Evolutionary conservation across 2,797 vertebrate genomes (phyloP).

Genomic region (Anabas testudineus): DNA sequence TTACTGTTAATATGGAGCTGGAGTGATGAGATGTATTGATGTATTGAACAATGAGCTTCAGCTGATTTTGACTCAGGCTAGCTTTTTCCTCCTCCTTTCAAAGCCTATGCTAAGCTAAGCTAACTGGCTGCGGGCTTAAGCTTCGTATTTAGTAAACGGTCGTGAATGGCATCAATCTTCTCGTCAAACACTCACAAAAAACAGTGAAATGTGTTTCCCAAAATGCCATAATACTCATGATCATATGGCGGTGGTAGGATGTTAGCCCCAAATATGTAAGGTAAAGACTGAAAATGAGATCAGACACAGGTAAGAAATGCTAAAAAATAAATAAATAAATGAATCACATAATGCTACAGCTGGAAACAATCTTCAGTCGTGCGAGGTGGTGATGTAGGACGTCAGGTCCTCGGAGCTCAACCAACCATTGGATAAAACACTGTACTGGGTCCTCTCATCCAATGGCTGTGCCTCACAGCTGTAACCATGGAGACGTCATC

Average conservation of each 20-base stretch:
- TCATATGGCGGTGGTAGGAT: background rate
- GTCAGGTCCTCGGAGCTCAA: constrained; percentile 52
- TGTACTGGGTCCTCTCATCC: constrained; percentile 74
- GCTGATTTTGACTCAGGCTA: background rate
- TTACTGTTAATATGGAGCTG: constrained; percentile 1
- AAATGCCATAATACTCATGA: background rate
- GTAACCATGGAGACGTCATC: constrained; percentile 72
- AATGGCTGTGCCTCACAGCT: constrained; percentile 61
- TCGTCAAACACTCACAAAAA: background rate
- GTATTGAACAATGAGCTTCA: no score
- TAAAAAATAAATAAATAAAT: constrained; percentile 17
- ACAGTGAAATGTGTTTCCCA: background rate
- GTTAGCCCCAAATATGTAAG: background rate
- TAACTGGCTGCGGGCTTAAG: background rate
- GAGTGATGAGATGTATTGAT: background rate
- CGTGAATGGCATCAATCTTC: background rate
- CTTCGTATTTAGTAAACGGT: background rate
- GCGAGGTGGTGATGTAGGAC: constrained; percentile 65
- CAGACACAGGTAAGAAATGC: constrained; percentile 1
- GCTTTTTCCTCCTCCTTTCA: background rate
- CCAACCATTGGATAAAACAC: constrained; percentile 74
- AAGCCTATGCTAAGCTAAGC: constrained; percentile 9
- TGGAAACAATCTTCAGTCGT: constrained; percentile 79
- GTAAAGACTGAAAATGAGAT: constrained; percentile 5
- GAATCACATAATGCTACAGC: constrained; percentile 56